Evolutionary conservation across 2,113 vertebrate species (phyloP).

Genomic region (Saccopteryx leptura): DNA sequence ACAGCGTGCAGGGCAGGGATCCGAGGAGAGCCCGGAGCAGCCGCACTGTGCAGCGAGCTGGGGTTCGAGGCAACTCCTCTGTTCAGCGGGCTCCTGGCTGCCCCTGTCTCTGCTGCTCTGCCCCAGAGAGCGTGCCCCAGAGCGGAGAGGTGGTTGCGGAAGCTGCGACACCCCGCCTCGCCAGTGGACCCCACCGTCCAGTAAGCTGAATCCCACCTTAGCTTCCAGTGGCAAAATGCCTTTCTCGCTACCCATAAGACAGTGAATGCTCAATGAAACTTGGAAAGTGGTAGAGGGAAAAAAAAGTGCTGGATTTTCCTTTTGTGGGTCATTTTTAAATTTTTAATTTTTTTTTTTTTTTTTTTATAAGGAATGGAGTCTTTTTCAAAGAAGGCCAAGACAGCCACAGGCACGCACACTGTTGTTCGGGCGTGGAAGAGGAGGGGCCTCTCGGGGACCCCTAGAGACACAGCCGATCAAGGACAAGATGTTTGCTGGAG

Average conservation of each 20-base stretch:
- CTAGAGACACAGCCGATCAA: slow-evolving; percentile 62
- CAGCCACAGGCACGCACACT: neutral
- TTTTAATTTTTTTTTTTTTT: slow-evolving; percentile 3
- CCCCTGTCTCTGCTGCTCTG: neutral
- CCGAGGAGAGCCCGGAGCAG: slow-evolving; percentile 30
- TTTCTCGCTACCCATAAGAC: slow-evolving; percentile 44
- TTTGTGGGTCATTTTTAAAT: neutral
- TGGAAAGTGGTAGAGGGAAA: slow-evolving; percentile 27
- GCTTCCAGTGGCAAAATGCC: neutral
- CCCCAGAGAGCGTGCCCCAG: neutral
- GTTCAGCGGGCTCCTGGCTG: neutral
- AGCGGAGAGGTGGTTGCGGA: neutral
- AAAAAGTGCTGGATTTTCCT: slow-evolving; percentile 2
- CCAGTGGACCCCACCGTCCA: neutral
- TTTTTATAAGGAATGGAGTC: slow-evolving; percentile 20
- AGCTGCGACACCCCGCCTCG: slow-evolving; percentile 55
- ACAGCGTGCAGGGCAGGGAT: slow-evolving; percentile 68
- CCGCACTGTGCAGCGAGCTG: neutral
- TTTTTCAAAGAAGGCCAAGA: slow-evolving; percentile 66
- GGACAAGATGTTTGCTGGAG: neutral
- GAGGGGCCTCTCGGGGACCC: neutral
- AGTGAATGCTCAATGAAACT: slow-evolving; percentile 70
- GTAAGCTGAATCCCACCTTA: slow-evolving; percentile 51
- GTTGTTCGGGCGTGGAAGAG: slow-evolving; percentile 27
- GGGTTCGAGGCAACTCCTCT: slow-evolving; percentile 13